phyloP scores from a whole-genome alignment of 35 echinoderm and acorn worm genomes.

The Apostichopus californicus region DNA sequence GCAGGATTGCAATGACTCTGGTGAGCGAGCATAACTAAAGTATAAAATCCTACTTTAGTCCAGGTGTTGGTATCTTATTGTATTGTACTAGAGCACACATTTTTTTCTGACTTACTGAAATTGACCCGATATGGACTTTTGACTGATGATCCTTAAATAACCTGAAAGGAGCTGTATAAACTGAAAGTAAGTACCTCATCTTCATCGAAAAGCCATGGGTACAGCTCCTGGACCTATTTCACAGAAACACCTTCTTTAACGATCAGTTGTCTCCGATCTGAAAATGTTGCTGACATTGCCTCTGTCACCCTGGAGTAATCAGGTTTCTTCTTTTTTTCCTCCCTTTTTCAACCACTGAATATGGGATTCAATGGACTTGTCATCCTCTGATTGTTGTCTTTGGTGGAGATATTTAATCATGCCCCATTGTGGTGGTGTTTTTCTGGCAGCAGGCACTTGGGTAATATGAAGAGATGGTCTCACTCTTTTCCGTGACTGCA shows the following conservation, averaged over 20 bases:
- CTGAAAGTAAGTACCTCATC: neutral
- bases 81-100: too few species aligned
- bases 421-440: neutral
- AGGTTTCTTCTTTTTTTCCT: constrained; percentile 42
- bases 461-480: neutral
- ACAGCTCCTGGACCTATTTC: constrained; percentile 1
- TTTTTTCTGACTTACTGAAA: too few species aligned
- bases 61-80: too few species aligned
- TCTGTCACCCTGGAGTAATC: constrained; percentile 6
- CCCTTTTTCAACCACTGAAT: constrained; percentile 21
- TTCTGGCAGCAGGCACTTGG: neutral
- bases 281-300: constrained; percentile 18
- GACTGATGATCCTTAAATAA: too few species aligned
- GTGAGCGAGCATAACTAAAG: too few species aligned
- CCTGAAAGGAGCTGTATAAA: too few species aligned
- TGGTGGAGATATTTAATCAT: constrained; percentile 40
- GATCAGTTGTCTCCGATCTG: constrained; percentile 33
- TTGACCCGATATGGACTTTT: too few species aligned
- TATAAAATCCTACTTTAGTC: too few species aligned
- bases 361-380: constrained; percentile 19
- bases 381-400: constrained; percentile 42
- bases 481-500: constrained; percentile 1
- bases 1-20: too few species aligned
- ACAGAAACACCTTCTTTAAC: constrained; percentile 6
- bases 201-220: constrained; percentile 51